phyloP scores from a whole-genome alignment of 2,888 invertebrate genomes.

The Diplolepis rosae region DNA sequence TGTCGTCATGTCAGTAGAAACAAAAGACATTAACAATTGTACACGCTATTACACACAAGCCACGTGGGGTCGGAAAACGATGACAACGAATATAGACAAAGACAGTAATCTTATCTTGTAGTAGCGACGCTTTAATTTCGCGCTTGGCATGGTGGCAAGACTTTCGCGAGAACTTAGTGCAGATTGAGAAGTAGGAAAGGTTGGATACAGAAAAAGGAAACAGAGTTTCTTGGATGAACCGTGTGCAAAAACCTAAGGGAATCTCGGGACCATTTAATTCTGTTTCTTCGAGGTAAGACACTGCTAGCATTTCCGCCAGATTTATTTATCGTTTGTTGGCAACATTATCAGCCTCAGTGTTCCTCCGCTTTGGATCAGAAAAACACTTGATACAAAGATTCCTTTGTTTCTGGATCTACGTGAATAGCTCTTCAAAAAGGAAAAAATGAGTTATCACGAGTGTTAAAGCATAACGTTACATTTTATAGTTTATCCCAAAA shows the following conservation, averaged over 20 bases:
- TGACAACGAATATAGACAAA: constrained; percentile 1
- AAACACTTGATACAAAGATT: no score
- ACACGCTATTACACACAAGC: no score
- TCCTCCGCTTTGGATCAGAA: no score
- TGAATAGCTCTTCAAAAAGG: no score
- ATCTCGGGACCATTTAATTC: constrained; percentile 23
- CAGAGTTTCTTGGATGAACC: constrained; percentile 21
- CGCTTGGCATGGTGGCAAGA: constrained; percentile 17
- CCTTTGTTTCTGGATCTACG: no score
- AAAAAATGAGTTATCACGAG: no score
- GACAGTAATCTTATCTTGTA: no score
- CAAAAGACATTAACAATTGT: no score
- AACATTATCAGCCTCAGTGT: no score
- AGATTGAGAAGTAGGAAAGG: background rate
- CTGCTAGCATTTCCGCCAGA: constrained; percentile 10
- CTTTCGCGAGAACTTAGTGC: background rate
- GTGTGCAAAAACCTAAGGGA: constrained; percentile 19
- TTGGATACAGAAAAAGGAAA: background rate
- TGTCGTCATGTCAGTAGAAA: background rate
- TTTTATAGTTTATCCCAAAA: no score
- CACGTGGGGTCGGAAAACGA: constrained; percentile 19
- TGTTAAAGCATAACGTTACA: no score
- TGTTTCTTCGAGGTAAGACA: constrained; percentile 3
- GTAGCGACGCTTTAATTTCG: background rate
- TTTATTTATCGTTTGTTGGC: constrained; percentile 19